These are phyloP conservation scores for Gephyroberyx darwinii DNA, from an alignment of 2,797 vertebrate species.

Conservation along the genomic window DNA sequence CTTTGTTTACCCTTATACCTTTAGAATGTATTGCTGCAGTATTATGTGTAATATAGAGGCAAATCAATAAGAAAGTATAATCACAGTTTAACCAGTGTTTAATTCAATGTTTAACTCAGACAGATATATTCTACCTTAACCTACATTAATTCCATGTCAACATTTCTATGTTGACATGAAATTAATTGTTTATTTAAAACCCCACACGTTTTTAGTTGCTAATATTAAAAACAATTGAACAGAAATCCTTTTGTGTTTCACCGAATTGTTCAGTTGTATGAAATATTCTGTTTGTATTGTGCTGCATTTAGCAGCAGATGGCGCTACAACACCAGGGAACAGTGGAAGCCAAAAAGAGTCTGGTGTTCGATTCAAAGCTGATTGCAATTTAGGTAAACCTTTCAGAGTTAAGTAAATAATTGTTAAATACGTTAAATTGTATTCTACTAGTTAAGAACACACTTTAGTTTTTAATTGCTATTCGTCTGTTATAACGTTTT, in stretches of 20 bases:
- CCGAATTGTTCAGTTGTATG: constrained; percentile 70
- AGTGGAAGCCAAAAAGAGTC: constrained; percentile 80
- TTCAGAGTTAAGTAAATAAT: constrained; percentile 59
- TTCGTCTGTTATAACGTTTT: constrained; percentile 54
- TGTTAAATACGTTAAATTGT: constrained; percentile 63
- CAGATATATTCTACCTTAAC: constrained; percentile 32
- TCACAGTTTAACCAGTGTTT: constrained; percentile 44
- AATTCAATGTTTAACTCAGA: constrained; percentile 39
- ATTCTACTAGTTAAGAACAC: constrained; percentile 63
- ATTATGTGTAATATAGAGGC: constrained; percentile 53
- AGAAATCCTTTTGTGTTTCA: constrained; percentile 63
- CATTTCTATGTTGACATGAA: constrained; percentile 26
- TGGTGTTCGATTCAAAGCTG: constrained; percentile 83
- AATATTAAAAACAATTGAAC: constrained; percentile 30
- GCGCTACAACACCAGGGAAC: constrained; percentile 87
- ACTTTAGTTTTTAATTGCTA: constrained; percentile 62
- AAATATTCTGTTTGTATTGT: constrained; percentile 82
- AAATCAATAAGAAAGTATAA: constrained; percentile 23
- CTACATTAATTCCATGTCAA: constrained; percentile 28
- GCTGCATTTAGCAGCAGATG: constrained; percentile 86
- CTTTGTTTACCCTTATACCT: constrained; percentile 58
- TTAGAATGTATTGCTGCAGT: constrained; percentile 65
- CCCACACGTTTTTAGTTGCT: constrained; percentile 35
- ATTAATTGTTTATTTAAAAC: constrained; percentile 14
- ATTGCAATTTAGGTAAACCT: constrained; percentile 85